phyloP scores from a whole-genome alignment of 2,888 invertebrate species.

The Archips crataeganus region DNA sequence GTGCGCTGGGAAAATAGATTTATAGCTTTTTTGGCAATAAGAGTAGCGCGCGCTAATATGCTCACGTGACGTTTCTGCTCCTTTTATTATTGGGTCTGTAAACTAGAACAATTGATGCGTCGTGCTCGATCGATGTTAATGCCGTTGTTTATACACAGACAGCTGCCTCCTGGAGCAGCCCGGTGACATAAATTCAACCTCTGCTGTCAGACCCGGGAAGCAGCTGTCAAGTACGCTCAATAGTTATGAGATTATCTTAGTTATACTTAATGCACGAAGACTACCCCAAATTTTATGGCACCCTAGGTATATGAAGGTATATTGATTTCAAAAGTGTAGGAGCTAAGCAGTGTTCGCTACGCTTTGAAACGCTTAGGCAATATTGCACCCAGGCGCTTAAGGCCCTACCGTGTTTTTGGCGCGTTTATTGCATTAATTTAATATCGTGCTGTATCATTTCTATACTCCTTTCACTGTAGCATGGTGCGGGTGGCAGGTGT shows the following conservation, averaged over 20 bases:
- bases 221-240: slow-evolving; percentile 30
- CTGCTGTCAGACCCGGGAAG: slow-evolving; percentile 20
- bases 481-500: too few relatives aligned
- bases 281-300: background rate
- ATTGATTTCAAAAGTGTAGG: background rate
- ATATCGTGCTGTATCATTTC: too few relatives aligned
- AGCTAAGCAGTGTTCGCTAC: background rate
- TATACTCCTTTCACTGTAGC: too few relatives aligned
- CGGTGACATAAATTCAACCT: slow-evolving; percentile 37
- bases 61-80: too few relatives aligned
- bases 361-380: background rate
- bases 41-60: too few relatives aligned
- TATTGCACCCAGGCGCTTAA: background rate
- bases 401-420: background rate
- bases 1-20: too few relatives aligned
- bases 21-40: too few relatives aligned
- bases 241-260: slow-evolving; percentile 34
- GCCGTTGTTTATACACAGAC: slow-evolving; percentile 41
- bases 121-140: slow-evolving; percentile 39
- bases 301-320: background rate
- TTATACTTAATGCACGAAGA: background rate
- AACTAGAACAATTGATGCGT: slow-evolving; percentile 40
- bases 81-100: too few relatives aligned
- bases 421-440: too few relatives aligned
- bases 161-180: slow-evolving; percentile 38